Conservation (phyloP, 2,113 vertebrate species). For the Pteronura brasiliensis region DNA sequence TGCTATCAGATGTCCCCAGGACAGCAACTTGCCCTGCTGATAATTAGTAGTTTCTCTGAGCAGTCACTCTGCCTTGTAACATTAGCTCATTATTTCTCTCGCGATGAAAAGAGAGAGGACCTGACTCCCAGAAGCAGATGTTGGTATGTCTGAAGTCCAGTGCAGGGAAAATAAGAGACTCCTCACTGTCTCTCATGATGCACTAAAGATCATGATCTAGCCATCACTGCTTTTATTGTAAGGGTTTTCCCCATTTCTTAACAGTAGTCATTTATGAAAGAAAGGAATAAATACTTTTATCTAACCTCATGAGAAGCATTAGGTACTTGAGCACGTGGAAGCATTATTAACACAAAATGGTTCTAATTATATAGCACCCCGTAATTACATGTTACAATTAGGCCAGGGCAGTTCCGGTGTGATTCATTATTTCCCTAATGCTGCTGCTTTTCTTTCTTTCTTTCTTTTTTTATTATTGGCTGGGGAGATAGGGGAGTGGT, state of each 20-base stretch:
- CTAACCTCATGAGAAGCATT: neutral
- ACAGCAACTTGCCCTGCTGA: neutral
- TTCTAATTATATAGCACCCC: conserved; percentile 49
- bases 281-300: conserved; percentile 13
- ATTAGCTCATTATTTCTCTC: conserved; percentile 6
- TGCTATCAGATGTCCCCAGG: neutral
- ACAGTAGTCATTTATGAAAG: neutral
- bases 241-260: neutral
- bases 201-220: fast-evolving
- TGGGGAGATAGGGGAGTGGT: neutral
- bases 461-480: neutral
- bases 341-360: conserved; percentile 54
- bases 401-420: neutral
- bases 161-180: neutral
- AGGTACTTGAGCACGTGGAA: neutral
- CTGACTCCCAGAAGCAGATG: neutral
- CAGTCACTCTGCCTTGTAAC: neutral
- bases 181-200: neutral
- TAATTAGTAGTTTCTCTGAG: conserved; percentile 4
- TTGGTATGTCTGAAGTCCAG: neutral
- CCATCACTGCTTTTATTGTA: neutral
- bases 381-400: conserved; percentile 28
- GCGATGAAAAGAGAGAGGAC: neutral
- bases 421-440: conserved; percentile 42
- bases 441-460: neutral